These are phyloP conservation scores for Caenorhabditis zanzibari DNA, from an alignment of 2,888 invertebrate genomes.

Conservation along the genomic window DNA sequence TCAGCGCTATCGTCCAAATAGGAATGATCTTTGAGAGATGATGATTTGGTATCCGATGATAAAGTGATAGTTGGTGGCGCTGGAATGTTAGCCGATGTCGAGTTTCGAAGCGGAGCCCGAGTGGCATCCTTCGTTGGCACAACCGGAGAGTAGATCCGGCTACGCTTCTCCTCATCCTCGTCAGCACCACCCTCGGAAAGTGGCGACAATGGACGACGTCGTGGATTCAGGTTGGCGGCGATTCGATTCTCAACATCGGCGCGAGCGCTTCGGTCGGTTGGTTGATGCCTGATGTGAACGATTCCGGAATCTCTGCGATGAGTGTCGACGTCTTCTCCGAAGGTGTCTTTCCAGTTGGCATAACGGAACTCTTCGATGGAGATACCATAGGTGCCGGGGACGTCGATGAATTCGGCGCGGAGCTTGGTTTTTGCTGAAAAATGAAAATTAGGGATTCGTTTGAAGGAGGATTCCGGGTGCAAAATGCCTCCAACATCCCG, in stretches of 20 bases:
- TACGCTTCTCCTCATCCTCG: constrained; percentile 45
- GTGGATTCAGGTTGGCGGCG: constrained; percentile 15
- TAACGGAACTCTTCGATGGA: constrained; percentile 63
- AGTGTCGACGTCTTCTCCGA: constrained; percentile 46
- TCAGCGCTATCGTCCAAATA: constrained; percentile 7
- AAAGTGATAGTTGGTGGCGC: constrained; percentile 38
- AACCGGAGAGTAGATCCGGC: constrained; percentile 44
- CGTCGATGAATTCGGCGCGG: constrained; percentile 46
- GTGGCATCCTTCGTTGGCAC: constrained; percentile 41
- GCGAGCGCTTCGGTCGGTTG: not conserved
- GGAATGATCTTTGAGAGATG: not conserved
- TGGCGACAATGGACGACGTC: constrained; percentile 32
- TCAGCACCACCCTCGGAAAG: constrained; percentile 21
- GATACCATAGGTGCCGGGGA: constrained; percentile 16
- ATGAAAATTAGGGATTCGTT: not conserved
- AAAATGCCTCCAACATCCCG: too few relatives aligned
- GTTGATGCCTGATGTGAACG: not conserved
- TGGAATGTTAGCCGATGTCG: constrained; percentile 1
- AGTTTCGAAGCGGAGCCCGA: constrained; percentile 36
- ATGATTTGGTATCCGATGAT: constrained; percentile 59
- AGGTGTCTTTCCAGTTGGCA: constrained; percentile 55
- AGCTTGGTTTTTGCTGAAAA: constrained; percentile 46
- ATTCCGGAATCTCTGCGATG: constrained; percentile 51
- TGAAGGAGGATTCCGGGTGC: too few relatives aligned
- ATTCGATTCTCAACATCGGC: constrained; percentile 42